Base-by-base conservation (phyloP, 2,113 vertebrate species). In the Drymodes brunneopygia region DNA sequence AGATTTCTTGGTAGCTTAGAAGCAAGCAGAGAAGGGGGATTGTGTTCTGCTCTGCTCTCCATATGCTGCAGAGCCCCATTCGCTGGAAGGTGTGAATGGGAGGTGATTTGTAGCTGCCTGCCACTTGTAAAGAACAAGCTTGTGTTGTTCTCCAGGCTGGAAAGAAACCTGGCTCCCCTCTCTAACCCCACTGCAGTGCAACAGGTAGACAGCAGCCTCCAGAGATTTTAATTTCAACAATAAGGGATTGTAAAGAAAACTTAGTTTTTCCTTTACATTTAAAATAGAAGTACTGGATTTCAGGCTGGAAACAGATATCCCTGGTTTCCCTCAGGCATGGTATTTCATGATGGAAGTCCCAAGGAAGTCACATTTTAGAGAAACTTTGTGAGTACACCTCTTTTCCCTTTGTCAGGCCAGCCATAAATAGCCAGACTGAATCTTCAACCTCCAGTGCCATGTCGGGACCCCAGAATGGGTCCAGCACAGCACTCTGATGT, bases 21-120 rank as follows among this genome's bases (percentile, higher is more conserved):
- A 70, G 82, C 3, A 0, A 67, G 85, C 86, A 85, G 66, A 95
- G 92, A 86, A 15, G 36, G 86, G 58, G 58, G 64, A 17, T 44
- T 92, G 93, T 94, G 86, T 81, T 88, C 72, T 88, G 79, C 81
- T 88, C 72, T 88, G 79, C 51, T 96, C 79, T 61, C 90, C 93
- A 60, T 88, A 83, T 61, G 87, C 7, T 60, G 65, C 85, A 90
- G 84, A 90, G 79, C 85, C 96, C 90, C 71, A 75, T 92, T 94
- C 20, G 33, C 29, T 1, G 81, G 24, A 72, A 94, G 78, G 87
- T 95, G 95, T 58, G 93, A 95, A 88, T 0, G 11, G 84, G 93
- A 79, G 45, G 70, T 79, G 62, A 94, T 94, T 87, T 95, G 93
- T 85, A 92, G 66, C 70, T 3, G 2, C 79, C 54, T 70, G 58